These are phyloP conservation scores for Bembecia ichneumoniformis DNA, from an alignment of 2,888 invertebrate species.

Conservation along the genomic window DNA sequence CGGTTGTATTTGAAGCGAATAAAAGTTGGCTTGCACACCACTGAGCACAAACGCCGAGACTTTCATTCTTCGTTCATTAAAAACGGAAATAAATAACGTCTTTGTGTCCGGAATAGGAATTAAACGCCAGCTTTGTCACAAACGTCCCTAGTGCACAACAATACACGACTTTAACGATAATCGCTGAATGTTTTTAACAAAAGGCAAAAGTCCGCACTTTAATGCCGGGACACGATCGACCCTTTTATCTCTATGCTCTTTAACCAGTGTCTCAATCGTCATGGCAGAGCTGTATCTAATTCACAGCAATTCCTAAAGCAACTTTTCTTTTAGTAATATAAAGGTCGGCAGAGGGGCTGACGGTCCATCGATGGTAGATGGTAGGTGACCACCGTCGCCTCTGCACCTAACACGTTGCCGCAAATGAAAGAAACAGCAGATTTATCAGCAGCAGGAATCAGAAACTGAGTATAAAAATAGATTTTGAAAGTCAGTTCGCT, in stretches of 20 bases:
- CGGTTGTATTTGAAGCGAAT: background rate
- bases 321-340: too few relatives aligned
- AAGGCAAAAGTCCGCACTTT: conserved; percentile 43
- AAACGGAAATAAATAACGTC: conserved; percentile 7
- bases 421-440: too few relatives aligned
- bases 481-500: too few relatives aligned
- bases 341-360: too few relatives aligned
- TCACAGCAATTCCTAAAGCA: too few relatives aligned
- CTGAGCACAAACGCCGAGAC: background rate
- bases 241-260: conserved; percentile 25
- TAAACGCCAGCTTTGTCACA: conserved; percentile 24
- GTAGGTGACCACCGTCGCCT: too few relatives aligned
- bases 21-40: background rate
- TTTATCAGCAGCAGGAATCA: too few relatives aligned
- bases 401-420: too few relatives aligned
- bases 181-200: conserved; percentile 52
- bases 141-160: conserved; percentile 35
- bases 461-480: too few relatives aligned
- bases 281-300: too few relatives aligned
- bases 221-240: conserved; percentile 59
- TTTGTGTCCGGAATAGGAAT: conserved; percentile 13
- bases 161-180: conserved; percentile 41
- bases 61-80: conserved; percentile 14
- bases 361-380: too few relatives aligned
- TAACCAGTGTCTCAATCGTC: too few relatives aligned